Conservation (phyloP, 2,113 vertebrate species). For the Peromyscus leucopus region DNA sequence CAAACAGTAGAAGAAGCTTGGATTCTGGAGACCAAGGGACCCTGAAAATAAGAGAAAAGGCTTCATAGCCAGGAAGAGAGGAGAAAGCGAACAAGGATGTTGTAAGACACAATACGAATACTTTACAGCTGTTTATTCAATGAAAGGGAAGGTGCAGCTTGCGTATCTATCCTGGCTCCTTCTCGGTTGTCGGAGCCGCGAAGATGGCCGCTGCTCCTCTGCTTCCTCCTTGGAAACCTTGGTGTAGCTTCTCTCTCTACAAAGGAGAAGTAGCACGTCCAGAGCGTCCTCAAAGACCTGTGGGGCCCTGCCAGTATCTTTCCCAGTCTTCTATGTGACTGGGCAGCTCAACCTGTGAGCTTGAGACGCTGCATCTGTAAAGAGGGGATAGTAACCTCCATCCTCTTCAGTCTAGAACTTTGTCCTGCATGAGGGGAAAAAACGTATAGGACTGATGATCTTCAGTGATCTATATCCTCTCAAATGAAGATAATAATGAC, state of each 20-base stretch:
- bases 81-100: slow-evolving; percentile 32
- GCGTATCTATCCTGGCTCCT: neutral
- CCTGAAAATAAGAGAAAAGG: neutral
- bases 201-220: neutral
- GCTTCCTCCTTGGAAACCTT: neutral
- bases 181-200: neutral
- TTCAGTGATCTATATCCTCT: neutral
- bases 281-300: neutral
- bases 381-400: neutral
- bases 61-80: neutral
- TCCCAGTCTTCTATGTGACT: neutral
- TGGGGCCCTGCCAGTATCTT: neutral
- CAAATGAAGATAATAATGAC: neutral
- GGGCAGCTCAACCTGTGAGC: neutral
- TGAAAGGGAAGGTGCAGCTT: neutral
- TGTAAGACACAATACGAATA: slow-evolving; percentile 58
- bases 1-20: slow-evolving; percentile 27
- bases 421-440: neutral
- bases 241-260: neutral
- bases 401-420: neutral
- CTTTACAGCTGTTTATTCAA: slow-evolving; percentile 56
- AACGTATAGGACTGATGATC: neutral
- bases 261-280: neutral
- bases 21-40: slow-evolving; percentile 35
- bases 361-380: slow-evolving; percentile 22